phyloP scores from a whole-genome alignment of 2,113 vertebrate species.

The Ochotona princeps region DNA sequence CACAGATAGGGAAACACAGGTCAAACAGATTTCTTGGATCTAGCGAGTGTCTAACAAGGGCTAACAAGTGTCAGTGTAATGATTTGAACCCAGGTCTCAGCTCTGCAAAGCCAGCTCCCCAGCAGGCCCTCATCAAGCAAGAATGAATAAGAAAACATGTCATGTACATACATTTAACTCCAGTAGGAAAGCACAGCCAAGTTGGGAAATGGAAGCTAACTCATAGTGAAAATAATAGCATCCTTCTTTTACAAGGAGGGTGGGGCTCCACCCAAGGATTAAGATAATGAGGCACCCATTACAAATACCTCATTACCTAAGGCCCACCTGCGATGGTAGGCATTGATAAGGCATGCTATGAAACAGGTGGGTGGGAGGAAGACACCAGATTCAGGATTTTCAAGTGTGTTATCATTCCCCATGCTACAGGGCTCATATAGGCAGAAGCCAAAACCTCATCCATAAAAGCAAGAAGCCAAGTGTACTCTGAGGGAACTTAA shows the following conservation, averaged over 20 bases:
- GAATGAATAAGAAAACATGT: not conserved
- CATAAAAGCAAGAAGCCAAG: constrained; percentile 42
- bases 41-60: not conserved
- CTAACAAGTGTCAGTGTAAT: not conserved
- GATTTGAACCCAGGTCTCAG: constrained; percentile 16
- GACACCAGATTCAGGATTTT: constrained; percentile 66
- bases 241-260: constrained; percentile 63
- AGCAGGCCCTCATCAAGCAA: not conserved
- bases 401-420: constrained; percentile 49
- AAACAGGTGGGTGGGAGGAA: constrained; percentile 57
- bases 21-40: not conserved
- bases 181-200: constrained; percentile 33
- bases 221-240: constrained; percentile 68
- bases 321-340: constrained; percentile 21
- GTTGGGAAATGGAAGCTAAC: constrained; percentile 62
- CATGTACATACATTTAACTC: not conserved
- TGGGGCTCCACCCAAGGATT: constrained; percentile 51
- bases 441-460: constrained; percentile 16
- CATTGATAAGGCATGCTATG: constrained; percentile 18
- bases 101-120: constrained; percentile 15
- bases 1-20: not conserved
- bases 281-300: constrained; percentile 68
- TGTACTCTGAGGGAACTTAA: not conserved
- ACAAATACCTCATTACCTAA: constrained; percentile 72
- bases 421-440: not conserved